A percentile compares a stretch with the other conserved stretches of the same genome.
These are phyloP conservation scores for Gryllus bimaculatus DNA, from an alignment of 1,140 invertebrate species.

Conservation along the genomic window DNA sequence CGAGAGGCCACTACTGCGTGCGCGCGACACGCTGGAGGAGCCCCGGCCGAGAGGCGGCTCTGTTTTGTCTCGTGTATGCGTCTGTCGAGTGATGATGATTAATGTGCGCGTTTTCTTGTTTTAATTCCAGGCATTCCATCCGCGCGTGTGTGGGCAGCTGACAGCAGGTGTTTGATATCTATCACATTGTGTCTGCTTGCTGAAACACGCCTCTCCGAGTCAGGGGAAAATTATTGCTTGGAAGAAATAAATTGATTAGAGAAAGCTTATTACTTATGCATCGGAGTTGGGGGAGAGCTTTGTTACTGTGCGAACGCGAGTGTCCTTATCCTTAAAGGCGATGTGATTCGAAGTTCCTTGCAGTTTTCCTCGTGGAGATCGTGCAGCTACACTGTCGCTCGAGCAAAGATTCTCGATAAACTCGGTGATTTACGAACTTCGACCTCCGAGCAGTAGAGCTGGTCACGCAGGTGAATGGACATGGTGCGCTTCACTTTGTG, in stretches of 20 bases:
- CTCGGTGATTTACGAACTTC: too few relatives aligned
- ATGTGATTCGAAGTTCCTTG: neutral
- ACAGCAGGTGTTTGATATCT: slow-evolving; percentile 1
- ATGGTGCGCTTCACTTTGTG: too few relatives aligned
- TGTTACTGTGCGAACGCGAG: neutral
- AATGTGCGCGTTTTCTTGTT: slow-evolving; percentile 1
- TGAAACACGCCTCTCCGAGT: neutral
- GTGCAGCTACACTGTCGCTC: too few relatives aligned
- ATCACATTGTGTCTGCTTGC: neutral
- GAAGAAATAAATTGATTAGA: neutral
- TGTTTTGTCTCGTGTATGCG: neutral
- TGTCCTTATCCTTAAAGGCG: neutral
- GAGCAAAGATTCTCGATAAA: too few relatives aligned
- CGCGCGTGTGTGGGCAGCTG: neutral
- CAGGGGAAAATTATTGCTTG: neutral
- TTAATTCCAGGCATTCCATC: neutral
- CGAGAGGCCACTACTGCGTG: too few relatives aligned
- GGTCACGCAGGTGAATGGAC: too few relatives aligned
- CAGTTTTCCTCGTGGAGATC: too few relatives aligned
- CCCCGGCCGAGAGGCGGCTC: neutral
- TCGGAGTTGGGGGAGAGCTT: neutral
- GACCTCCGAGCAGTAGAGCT: too few relatives aligned
- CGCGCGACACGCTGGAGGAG: too few relatives aligned
- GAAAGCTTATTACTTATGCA: neutral
- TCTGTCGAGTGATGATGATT: neutral